phyloP scores from a whole-genome alignment of 2,888 invertebrate genomes.

The Acleris holmiana region DNA sequence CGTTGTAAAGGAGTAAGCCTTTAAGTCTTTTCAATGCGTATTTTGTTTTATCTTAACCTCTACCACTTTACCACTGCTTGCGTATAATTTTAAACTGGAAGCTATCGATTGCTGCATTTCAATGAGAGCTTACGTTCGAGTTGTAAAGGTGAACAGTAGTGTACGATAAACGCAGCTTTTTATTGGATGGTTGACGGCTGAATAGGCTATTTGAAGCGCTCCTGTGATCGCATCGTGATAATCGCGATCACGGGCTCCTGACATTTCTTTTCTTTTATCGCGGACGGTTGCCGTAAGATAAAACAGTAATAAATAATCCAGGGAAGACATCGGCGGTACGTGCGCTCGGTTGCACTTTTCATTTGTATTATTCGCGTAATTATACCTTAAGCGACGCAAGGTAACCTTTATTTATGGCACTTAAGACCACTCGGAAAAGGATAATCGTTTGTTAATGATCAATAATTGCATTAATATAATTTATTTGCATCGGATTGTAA shows the following conservation, averaged over 20 bases:
- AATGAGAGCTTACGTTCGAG: neutral
- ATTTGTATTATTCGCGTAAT: slow-evolving; percentile 77
- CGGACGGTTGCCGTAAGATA: slow-evolving; percentile 75
- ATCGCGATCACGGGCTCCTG: slow-evolving; percentile 76
- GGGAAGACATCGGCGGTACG: slow-evolving; percentile 68
- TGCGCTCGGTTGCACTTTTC: slow-evolving; percentile 74
- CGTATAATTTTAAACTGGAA: neutral
- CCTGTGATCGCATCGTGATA: slow-evolving; percentile 77
- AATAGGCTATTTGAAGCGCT: slow-evolving; percentile 51
- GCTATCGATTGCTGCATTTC: slow-evolving; percentile 48
- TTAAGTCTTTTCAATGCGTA: slow-evolving; percentile 68
- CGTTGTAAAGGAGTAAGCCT: slow-evolving; percentile 63
- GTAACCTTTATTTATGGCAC: slow-evolving; percentile 62
- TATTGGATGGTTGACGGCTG: neutral
- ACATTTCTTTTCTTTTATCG: slow-evolving; percentile 82
- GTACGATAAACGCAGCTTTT: slow-evolving; percentile 35
- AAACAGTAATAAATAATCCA: slow-evolving; percentile 79
- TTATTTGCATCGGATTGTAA: slow-evolving; percentile 47
- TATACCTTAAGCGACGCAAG: slow-evolving; percentile 63
- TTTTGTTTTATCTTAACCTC: slow-evolving; percentile 61
- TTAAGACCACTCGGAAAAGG: slow-evolving; percentile 54
- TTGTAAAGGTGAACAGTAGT: slow-evolving; percentile 41
- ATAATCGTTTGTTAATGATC: slow-evolving; percentile 67
- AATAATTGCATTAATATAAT: slow-evolving; percentile 61
- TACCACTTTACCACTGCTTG: slow-evolving; percentile 31